A percentile compares a stretch with the other conserved stretches of the same genome.
These are phyloP conservation scores for Agonopterix subpropinquella DNA, from an alignment of 2,888 invertebrate genomes.

Conservation along the genomic window DNA sequence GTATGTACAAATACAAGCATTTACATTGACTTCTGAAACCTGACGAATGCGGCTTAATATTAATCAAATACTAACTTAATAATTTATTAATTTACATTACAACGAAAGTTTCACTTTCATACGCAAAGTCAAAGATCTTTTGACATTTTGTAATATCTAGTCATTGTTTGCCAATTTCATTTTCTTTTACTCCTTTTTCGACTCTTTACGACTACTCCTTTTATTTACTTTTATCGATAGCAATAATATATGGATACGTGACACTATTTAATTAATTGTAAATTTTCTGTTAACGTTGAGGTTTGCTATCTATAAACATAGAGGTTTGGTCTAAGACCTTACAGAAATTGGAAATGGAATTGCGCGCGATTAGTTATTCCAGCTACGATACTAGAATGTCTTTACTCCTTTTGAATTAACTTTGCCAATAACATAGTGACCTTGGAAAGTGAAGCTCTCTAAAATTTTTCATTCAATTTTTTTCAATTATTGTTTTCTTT, in stretches of 20 bases:
- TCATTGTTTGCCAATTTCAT: too few species aligned
- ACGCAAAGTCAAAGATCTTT: neutral
- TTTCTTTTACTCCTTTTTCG: too few species aligned
- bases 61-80: slow-evolving; percentile 29
- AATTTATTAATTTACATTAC: slow-evolving; percentile 17
- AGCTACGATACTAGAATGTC: neutral
- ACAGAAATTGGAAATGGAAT: neutral
- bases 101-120: slow-evolving; percentile 29
- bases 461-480: slow-evolving; percentile 16
- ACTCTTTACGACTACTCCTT: too few species aligned
- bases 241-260: too few species aligned
- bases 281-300: too few species aligned
- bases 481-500: slow-evolving; percentile 15
- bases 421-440: too few species aligned
- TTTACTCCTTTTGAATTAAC: neutral
- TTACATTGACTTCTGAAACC: slow-evolving; percentile 30
- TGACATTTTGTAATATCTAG: neutral
- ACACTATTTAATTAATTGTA: too few species aligned
- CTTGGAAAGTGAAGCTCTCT: slow-evolving; percentile 26
- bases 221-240: too few species aligned
- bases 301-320: too few species aligned
- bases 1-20: slow-evolving; percentile 52
- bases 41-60: slow-evolving; percentile 51
- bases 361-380: neutral
- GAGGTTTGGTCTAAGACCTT: too few species aligned